These are phyloP conservation scores for Xestia c-nigrum DNA, from an alignment of 2,888 invertebrate genomes.

Conservation along the genomic window DNA sequence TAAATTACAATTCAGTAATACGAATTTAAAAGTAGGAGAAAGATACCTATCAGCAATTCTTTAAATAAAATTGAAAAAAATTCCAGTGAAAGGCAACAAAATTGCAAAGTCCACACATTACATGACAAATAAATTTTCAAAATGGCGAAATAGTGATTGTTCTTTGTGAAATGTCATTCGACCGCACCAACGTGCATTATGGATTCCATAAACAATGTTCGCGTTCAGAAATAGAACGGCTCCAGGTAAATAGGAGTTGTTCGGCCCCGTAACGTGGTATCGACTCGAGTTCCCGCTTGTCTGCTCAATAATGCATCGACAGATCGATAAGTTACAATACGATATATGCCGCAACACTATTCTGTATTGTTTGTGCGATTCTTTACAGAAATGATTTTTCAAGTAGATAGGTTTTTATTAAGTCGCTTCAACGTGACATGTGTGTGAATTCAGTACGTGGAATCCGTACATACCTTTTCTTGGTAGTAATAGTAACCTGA, in stretches of 20 bases:
- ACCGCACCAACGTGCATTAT: conserved; percentile 78
- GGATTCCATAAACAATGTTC: conserved; percentile 87
- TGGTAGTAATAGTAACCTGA: conserved; percentile 7
- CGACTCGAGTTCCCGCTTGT: conserved; percentile 74
- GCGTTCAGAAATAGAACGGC: conserved; percentile 82
- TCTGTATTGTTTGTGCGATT: conserved; percentile 72
- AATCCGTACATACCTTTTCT: conserved; percentile 18
- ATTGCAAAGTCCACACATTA: conserved; percentile 51
- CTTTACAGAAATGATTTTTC: conserved; percentile 62
- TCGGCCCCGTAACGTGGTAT: conserved; percentile 69
- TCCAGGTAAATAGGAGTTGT: conserved; percentile 79
- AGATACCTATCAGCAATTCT: background rate
- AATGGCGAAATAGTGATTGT: conserved; percentile 70
- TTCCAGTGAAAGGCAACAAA: conserved; percentile 15
- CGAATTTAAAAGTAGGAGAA: background rate
- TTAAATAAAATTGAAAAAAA: background rate
- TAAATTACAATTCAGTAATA: conserved; percentile 4
- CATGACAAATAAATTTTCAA: conserved; percentile 57
- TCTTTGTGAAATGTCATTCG: conserved; percentile 81
- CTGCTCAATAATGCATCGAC: conserved; percentile 86
- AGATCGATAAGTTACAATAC: conserved; percentile 82
- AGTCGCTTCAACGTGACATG: conserved; percentile 32
- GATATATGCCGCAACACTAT: conserved; percentile 76
- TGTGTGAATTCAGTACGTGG: conserved; percentile 24
- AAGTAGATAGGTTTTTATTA: conserved; percentile 53